Evolutionary conservation across 2,113 vertebrate genomes (phyloP), one percentile per base, ranked within the genome.

Genomic region (Paracanthobrama guichenoti): DNA sequence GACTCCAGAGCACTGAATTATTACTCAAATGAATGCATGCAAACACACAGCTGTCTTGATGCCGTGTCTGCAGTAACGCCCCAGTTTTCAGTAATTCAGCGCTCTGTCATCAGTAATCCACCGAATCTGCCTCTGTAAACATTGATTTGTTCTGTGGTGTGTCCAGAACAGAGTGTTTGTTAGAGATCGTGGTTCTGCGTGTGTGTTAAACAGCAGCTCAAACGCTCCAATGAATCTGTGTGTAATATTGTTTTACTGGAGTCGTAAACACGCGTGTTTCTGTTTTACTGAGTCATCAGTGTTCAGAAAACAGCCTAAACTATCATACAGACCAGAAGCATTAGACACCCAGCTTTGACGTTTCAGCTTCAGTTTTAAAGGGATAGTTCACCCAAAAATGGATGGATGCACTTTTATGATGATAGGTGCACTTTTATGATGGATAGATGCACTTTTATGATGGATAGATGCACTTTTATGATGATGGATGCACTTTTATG

Each of bases 201-300:
- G 39, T 7, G 39, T 39, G 9, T 79, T 39, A 6, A 24, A 20
- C 13, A 22, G 20, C 22, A 14, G 50, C n/a, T 28, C n/a, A 0
- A 62, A 11, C 0, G 11, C 84, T 81, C 71, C 82, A 86, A 82
- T 86, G 66, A 86, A 79, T 85, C 18, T 85, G 84, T 74, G 79
- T 85, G 84, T 71, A 82, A 86, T 81, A 81, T 81, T 83, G 79
- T 88, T 87, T 87, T 87, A 86, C 79, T 84, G 82, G 82, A 67
- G 44, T 59, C 57, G 71, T 82, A 84, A 88, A 86, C 79, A 86
- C 82, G 62, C 67, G 79, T n/a, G 3, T 64, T 24, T 64, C 5
- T 16, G 24, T 64, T 26, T 16, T 16, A 14, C n/a, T 24, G n/a
- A 9, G 4, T 13, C 3, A 1, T 62, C 59, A 13, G 59, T 24